Evolutionary conservation across 2,797 vertebrate genomes (phyloP).

Genomic region (Cyprinodon diabolis): DNA sequence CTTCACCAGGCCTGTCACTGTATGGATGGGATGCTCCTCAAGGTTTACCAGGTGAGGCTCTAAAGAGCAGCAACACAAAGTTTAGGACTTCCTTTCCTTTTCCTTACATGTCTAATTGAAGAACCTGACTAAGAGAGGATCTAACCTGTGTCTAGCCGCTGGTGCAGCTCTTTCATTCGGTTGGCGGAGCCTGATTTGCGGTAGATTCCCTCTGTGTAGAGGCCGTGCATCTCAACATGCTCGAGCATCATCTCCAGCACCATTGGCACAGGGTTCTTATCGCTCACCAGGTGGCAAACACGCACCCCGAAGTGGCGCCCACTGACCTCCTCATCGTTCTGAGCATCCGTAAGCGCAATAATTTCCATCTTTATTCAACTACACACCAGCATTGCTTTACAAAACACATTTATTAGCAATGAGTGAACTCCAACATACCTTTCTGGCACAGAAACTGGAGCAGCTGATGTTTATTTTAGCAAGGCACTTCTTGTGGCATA

Average conservation of each 20-base stretch:
- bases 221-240: conserved; percentile 96
- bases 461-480: conserved; percentile 88
- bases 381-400: background rate
- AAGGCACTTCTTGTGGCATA: conserved; percentile 97
- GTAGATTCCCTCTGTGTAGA: conserved; percentile 98
- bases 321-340: conserved; percentile 85
- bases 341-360: conserved; percentile 20
- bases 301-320: conserved; percentile 90
- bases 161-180: conserved; percentile 93
- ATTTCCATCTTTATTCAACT: background rate
- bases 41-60: conserved; percentile 87
- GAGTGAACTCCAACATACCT: conserved; percentile 74
- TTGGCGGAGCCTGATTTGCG: conserved; percentile 97
- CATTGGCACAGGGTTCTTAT: conserved; percentile 89
- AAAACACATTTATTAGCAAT: background rate
- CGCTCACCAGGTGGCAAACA: conserved; percentile 84
- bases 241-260: conserved; percentile 96
- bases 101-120: background rate
- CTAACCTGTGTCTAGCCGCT: conserved; percentile 88
- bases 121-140: background rate
- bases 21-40: conserved; percentile 95
- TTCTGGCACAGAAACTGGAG: conserved; percentile 82
- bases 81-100: background rate
- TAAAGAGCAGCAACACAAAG: conserved; percentile 46
- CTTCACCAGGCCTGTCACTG: conserved; percentile 94